Base-by-base conservation (phyloP, 2,113 vertebrate genomes). In the Struthidea cinerea region DNA sequence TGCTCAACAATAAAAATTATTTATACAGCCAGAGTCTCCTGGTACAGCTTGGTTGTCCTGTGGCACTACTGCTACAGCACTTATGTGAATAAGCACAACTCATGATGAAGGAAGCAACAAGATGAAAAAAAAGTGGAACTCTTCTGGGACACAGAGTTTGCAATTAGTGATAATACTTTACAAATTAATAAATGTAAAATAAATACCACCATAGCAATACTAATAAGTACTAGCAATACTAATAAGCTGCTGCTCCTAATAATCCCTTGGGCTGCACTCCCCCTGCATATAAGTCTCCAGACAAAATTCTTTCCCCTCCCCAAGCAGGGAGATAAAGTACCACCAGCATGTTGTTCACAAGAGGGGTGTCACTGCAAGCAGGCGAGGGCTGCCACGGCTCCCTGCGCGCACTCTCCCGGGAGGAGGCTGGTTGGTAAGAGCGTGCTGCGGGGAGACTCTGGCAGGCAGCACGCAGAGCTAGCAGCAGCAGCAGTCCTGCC, bases 361-460 rank as follows among this genome's bases (percentile, higher is more conserved):
- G 47, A 1, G 5, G 39, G 35, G 41, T 7, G 56, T 13, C 4
- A 4, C 73, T 21, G 35, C 33, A 18, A 28, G 10, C 56, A 15
- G 33, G 35, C 0, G 0, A 65, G 11, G 33, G 44, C 78, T 63
- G 65, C 81, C 46, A 16, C 0, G 1, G 2, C 55, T 46, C 13
- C 32, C 56, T 10, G 28, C 2, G 9, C 8, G 26, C 41, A 1
- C 28, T 5, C 4, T 3, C 19, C 26, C 3, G 1, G 28, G 37
- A 1, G 0, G 37, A 32, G 21, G 42, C 56, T 21, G 30, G 23
- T 1, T 55, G 79, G 47, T 30, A 46, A 10, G 18, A 8, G 1
- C 1, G 2, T 32, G 35, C 79, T 74, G 61, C 4, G 53, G 64
- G 71, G 32, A 61, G 30, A 8, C 18, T 37, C 49, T 24, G 47